A percentile compares a stretch with the other conserved stretches of the same genome.
phyloP scores from a whole-genome alignment of 1,140 invertebrate genomes.

The Bombus impatiens region DNA sequence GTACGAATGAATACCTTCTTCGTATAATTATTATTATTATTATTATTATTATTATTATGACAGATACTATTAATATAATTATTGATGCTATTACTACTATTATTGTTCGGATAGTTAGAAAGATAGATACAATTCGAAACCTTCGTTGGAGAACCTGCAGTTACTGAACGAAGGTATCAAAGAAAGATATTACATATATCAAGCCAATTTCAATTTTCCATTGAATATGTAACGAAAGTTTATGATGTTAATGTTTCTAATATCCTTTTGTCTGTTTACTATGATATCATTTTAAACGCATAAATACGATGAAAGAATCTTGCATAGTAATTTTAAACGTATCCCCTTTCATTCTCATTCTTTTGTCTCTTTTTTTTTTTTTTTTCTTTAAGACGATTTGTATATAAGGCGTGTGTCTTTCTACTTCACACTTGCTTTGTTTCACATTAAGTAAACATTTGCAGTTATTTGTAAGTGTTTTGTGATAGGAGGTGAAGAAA shows the following conservation, averaged over 20 bases:
- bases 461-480: neutral
- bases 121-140: constrained; percentile 15
- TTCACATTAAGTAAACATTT: constrained; percentile 24
- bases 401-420: constrained; percentile 16
- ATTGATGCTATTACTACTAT: constrained; percentile 51
- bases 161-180: neutral
- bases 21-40: constrained; percentile 59
- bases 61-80: constrained; percentile 41
- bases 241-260: constrained; percentile 48
- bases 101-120: constrained; percentile 46
- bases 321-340: neutral
- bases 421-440: constrained; percentile 11
- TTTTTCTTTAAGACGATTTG: neutral
- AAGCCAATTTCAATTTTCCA: constrained; percentile 34
- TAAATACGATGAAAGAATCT: neutral
- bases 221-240: constrained; percentile 46
- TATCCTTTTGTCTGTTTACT: constrained; percentile 18
- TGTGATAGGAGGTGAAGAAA: constrained; percentile 15
- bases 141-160: constrained; percentile 1
- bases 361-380: no score
- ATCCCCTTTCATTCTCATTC: neutral
- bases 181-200: constrained; percentile 24
- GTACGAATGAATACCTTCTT: constrained; percentile 52
- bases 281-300: neutral
- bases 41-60: constrained; percentile 42